Conservation (phyloP, 2,888 invertebrate genomes). For the Ormyrus rosae region DNA sequence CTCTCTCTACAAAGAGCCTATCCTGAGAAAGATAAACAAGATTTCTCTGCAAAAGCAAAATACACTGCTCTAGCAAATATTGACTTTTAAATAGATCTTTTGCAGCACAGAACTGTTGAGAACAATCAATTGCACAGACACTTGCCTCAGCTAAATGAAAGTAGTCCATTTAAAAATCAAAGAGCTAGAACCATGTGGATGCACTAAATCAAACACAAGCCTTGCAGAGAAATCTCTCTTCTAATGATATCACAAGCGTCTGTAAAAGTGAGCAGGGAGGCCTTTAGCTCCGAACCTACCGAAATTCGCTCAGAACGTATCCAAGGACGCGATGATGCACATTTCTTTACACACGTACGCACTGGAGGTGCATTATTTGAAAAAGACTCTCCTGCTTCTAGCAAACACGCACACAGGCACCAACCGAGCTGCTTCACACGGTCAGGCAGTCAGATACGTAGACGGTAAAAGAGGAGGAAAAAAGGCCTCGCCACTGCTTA, state of each 20-base stretch:
- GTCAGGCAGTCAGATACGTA: neutral
- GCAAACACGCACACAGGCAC: conserved; percentile 8
- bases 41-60: neutral
- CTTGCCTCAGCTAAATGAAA: neutral
- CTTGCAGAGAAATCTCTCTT: conserved; percentile 1
- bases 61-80: neutral
- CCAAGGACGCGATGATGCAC: conserved; percentile 19
- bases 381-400: neutral
- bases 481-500: conserved; percentile 34
- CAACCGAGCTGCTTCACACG: neutral
- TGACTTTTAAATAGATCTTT: conserved; percentile 10
- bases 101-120: neutral
- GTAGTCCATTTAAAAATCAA: conserved; percentile 21
- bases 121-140: neutral
- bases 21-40: conserved; percentile 29
- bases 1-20: neutral
- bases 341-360: no score
- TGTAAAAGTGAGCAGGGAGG: conserved; percentile 16
- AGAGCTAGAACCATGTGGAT: conserved; percentile 10
- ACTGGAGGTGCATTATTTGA: neutral
- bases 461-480: conserved; percentile 28
- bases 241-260: neutral
- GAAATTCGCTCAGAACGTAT: neutral
- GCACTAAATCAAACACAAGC: neutral
- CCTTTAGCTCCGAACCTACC: neutral